A percentile compares a stretch with the other conserved stretches of the same genome.
Conservation (phyloP, 2,888 invertebrate species). For the Oscheius sp. region DNA sequence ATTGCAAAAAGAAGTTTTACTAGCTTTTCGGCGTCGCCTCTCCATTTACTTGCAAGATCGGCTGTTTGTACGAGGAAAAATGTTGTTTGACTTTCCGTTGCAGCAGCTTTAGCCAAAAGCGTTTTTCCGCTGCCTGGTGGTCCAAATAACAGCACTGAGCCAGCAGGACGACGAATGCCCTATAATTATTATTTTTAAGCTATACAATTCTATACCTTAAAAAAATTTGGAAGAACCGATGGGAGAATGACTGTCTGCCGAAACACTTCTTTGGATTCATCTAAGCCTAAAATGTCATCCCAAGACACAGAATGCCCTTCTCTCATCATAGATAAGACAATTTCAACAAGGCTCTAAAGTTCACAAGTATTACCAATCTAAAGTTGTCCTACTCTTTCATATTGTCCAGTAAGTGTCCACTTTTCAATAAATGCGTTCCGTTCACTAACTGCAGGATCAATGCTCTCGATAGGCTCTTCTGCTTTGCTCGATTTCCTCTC, state of each 20-base stretch:
- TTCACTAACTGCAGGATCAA: not conserved
- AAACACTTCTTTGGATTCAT: slow-evolving; percentile 20
- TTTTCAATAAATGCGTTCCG: slow-evolving; percentile 4
- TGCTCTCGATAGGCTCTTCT: not conserved
- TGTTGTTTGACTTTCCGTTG: slow-evolving; percentile 77
- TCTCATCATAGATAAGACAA: slow-evolving; percentile 17
- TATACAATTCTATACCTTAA: slow-evolving; percentile 77
- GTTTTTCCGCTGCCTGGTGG: slow-evolving; percentile 79
- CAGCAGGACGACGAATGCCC: slow-evolving; percentile 82
- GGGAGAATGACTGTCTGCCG: slow-evolving; percentile 94
- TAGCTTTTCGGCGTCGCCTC: slow-evolving; percentile 98
- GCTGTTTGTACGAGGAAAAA: slow-evolving; percentile 89
- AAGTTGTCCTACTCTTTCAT: slow-evolving; percentile 15
- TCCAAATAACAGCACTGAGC: slow-evolving; percentile 83
- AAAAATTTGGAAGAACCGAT: slow-evolving; percentile 97
- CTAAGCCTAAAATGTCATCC: slow-evolving; percentile 21
- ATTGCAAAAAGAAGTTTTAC: slow-evolving; percentile 96
- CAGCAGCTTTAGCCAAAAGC: slow-evolving; percentile 75
- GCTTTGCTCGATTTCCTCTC: not conserved
- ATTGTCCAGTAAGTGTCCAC: not conserved
- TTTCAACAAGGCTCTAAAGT: slow-evolving; percentile 5
- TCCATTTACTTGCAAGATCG: slow-evolving; percentile 95
- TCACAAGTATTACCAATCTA: not conserved
- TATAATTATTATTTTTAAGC: not conserved
- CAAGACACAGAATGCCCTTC: slow-evolving; percentile 15